Conservation (phyloP, 2,888 invertebrate species). For the Andrena bicolor region DNA sequence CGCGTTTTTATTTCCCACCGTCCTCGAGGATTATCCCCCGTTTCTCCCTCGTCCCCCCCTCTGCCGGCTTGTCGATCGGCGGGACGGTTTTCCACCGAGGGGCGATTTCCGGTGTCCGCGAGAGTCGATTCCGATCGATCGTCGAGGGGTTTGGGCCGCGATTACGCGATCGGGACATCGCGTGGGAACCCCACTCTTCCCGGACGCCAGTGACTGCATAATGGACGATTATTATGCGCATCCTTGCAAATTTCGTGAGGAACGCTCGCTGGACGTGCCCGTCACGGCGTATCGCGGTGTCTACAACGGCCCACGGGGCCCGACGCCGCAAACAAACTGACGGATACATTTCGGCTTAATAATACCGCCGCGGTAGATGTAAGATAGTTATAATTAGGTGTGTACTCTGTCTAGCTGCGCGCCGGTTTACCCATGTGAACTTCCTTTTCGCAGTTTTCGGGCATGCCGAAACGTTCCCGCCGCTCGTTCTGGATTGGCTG, state of each 20-base stretch:
- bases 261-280: conserved; percentile 59
- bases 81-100: conserved; percentile 40
- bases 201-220: conserved; percentile 80
- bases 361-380: conserved; percentile 81
- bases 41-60: neutral
- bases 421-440: conserved; percentile 83
- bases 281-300: conserved; percentile 46
- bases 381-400: conserved; percentile 85
- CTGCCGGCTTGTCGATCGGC: conserved; percentile 16
- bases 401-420: conserved; percentile 81
- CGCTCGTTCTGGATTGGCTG: conserved; percentile 44
- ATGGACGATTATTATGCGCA: conserved; percentile 82
- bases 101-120: conserved; percentile 11
- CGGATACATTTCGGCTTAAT: conserved; percentile 64
- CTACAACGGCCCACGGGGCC: conserved; percentile 9
- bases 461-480: conserved; percentile 66
- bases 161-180: conserved; percentile 62
- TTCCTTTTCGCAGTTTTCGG: conserved; percentile 80
- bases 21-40: conserved; percentile 43
- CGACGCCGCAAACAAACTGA: conserved; percentile 44
- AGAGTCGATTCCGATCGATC: conserved; percentile 59
- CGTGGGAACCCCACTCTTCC: conserved; percentile 76
- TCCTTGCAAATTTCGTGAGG: conserved; percentile 81
- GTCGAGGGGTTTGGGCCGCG: conserved; percentile 25
- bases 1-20: conserved; percentile 61